phyloP scores from a whole-genome alignment of 2,888 invertebrate species.

The Orthonychiurus folsomi region DNA sequence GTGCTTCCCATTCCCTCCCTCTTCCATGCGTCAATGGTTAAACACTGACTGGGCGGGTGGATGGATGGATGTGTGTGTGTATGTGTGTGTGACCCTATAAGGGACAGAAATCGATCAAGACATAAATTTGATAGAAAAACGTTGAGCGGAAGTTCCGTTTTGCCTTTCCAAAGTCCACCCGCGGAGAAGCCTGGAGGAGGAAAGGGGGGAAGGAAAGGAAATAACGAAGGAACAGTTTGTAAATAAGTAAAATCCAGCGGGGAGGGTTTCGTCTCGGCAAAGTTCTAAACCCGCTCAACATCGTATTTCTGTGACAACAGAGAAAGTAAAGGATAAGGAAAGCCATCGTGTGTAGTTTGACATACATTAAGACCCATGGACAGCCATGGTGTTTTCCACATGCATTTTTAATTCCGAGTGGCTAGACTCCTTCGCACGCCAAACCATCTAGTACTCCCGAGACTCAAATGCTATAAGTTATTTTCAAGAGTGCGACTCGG shows the following conservation, averaged over 20 bases:
- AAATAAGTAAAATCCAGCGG: neutral
- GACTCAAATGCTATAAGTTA: no score
- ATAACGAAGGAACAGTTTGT: neutral
- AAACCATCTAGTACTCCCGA: no score
- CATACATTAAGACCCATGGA: neutral
- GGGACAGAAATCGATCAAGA: constrained; percentile 22
- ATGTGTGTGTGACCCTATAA: no score
- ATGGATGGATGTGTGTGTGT: no score
- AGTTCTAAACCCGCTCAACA: neutral
- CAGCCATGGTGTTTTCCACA: neutral
- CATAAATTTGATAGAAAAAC: constrained; percentile 29
- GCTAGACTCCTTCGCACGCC: no score
- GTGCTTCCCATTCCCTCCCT: neutral
- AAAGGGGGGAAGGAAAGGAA: neutral
- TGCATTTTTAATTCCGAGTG: neutral
- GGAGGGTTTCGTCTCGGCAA: neutral
- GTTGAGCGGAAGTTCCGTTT: constrained; percentile 26
- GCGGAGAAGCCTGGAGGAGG: neutral
- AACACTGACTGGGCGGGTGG: no score
- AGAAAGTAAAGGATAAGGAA: no score
- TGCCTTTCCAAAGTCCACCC: neutral
- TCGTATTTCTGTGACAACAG: neutral
- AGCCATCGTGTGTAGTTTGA: neutral
- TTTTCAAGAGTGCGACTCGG: no score
- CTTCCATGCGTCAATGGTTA: no score